Evolutionary conservation across 2,888 invertebrate species (phyloP).

Genomic region (Ectemnius continuus): DNA sequence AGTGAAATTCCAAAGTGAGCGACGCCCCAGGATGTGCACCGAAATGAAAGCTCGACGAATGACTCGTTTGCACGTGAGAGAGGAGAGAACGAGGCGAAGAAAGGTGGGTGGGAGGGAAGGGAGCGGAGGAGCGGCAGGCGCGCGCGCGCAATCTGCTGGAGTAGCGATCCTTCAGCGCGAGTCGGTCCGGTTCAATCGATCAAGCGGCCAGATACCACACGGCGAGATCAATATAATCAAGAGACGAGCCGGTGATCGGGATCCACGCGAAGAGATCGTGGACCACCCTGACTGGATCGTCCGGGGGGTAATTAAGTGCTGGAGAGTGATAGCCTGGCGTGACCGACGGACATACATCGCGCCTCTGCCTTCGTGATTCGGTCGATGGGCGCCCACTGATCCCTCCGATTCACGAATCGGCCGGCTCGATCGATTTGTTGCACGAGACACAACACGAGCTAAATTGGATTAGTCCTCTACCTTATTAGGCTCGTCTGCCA

Average conservation of each 20-base stretch:
- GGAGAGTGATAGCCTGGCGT: constrained; percentile 69
- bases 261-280: constrained; percentile 53
- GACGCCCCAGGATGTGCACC: not conserved
- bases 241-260: constrained; percentile 51
- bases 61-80: too few relatives aligned
- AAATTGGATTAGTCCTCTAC: constrained; percentile 1
- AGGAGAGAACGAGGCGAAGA: too few relatives aligned
- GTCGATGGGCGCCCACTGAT: constrained; percentile 65
- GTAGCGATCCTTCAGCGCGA: constrained; percentile 11
- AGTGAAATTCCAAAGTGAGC: constrained; percentile 1
- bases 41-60: too few relatives aligned
- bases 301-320: constrained; percentile 70
- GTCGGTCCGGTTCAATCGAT: constrained; percentile 48
- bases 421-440: constrained; percentile 54
- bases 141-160: not conserved
- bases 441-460: constrained; percentile 9
- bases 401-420: constrained; percentile 58
- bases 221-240: constrained; percentile 55
- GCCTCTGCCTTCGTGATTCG: constrained; percentile 66
- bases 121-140: too few relatives aligned
- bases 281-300: constrained; percentile 70
- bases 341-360: constrained; percentile 70
- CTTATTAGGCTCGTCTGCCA: constrained; percentile 11
- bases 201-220: constrained; percentile 47
- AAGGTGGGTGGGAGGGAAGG: too few relatives aligned